A percentile compares a stretch with the other conserved stretches of the same genome.
Evolutionary conservation across 1,140 invertebrate genomes (phyloP).

Genomic region (Platorchestia sp.): DNA sequence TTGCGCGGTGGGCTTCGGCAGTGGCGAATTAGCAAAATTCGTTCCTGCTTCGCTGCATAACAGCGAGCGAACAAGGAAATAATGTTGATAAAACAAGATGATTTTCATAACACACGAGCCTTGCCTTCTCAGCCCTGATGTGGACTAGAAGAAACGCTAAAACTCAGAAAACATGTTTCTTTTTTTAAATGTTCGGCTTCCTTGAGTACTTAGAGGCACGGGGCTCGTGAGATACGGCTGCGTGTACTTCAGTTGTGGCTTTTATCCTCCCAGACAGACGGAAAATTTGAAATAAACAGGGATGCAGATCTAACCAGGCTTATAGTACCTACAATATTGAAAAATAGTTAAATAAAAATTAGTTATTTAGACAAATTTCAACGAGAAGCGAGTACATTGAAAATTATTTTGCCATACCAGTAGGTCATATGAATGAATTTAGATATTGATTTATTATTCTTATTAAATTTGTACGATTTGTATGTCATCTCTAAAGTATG

Average conservation of each 20-base stretch:
- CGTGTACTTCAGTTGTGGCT: too few species aligned
- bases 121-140: too few species aligned
- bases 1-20: not conserved
- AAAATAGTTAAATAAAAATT: not conserved
- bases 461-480: not conserved
- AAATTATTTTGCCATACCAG: not conserved
- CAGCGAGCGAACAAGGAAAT: not conserved
- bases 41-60: not conserved
- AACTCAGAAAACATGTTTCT: too few species aligned
- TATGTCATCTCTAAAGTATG: not conserved
- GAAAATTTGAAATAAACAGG: not conserved
- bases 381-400: not conserved
- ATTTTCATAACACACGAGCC: too few species aligned
- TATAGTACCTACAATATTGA: not conserved
- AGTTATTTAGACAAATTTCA: not conserved
- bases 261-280: too few species aligned
- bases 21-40: not conserved
- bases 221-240: too few species aligned
- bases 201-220: too few species aligned
- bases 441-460: not conserved
- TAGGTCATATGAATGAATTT: not conserved
- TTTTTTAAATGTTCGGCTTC: too few species aligned
- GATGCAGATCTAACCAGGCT: not conserved
- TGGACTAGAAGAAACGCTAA: too few species aligned
- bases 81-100: not conserved